Conservation (phyloP, 2,888 invertebrate species). For the Agriopis leucophaearia region DNA sequence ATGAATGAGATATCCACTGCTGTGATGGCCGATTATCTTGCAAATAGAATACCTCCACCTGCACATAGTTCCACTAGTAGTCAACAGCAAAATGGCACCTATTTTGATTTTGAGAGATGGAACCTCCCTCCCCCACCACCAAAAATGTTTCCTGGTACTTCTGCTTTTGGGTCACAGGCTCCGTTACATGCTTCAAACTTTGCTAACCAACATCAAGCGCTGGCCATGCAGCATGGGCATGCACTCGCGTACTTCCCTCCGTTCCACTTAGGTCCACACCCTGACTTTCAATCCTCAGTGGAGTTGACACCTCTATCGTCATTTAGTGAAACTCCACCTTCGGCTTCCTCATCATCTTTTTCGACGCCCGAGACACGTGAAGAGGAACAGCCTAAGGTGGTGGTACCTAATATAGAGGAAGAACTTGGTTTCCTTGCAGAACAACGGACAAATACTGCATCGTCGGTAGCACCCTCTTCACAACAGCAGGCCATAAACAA, state of each 20-base stretch:
- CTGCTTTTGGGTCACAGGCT: conserved; percentile 87
- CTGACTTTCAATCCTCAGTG: conserved; percentile 88
- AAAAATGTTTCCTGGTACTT: conserved; percentile 89
- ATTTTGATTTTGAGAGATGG: conserved; percentile 94
- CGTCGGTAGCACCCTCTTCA: conserved; percentile 83
- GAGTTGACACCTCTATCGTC: conserved; percentile 88
- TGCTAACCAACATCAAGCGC: conserved; percentile 88
- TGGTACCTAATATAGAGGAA: conserved; percentile 95
- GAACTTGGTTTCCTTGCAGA: conserved; percentile 93
- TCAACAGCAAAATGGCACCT: conserved; percentile 89
- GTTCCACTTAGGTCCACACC: conserved; percentile 90
- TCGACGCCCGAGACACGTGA: conserved; percentile 86
- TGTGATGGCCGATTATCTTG: conserved; percentile 85
- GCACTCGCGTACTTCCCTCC: conserved; percentile 92
- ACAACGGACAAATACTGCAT: conserved; percentile 83
- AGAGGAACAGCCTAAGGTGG: conserved; percentile 92
- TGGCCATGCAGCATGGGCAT: conserved; percentile 90
- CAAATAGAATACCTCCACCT: conserved; percentile 90
- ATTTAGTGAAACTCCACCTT: conserved; percentile 86
- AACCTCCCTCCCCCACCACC: conserved; percentile 90
- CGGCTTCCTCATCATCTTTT: conserved; percentile 86
- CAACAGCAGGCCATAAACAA: conserved; percentile 81
- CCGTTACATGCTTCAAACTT: conserved; percentile 85
- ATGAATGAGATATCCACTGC: conserved; percentile 85
- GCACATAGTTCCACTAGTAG: conserved; percentile 89